Conservation (phyloP, 1,140 invertebrate genomes). For the Muscidifurax raptorellus region DNA sequence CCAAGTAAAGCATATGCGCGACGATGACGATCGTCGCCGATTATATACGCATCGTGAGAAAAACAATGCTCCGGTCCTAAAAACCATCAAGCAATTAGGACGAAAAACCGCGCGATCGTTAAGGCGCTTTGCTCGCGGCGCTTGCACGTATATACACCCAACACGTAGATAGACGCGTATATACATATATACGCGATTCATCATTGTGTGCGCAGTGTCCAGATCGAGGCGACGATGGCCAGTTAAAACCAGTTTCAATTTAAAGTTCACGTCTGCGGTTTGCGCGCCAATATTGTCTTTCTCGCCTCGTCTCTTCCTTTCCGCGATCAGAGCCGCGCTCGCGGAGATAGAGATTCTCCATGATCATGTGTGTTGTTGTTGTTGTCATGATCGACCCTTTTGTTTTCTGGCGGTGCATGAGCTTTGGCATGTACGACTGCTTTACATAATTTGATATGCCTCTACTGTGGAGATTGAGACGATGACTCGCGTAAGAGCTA, state of each 20-base stretch:
- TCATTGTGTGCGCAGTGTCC: not conserved
- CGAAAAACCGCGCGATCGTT: conserved; percentile 30
- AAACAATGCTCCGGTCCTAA: conserved; percentile 33
- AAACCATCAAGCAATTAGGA: conserved; percentile 58
- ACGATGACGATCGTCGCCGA: too few species aligned
- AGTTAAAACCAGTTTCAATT: conserved; percentile 71
- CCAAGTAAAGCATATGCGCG: too few species aligned
- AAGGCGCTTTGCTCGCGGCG: not conserved
- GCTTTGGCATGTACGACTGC: too few species aligned
- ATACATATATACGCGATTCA: not conserved
- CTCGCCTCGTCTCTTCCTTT: conserved; percentile 6
- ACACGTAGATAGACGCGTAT: not conserved
- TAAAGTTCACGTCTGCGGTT: conserved; percentile 41
- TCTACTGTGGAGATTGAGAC: too few species aligned
- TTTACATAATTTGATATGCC: too few species aligned
- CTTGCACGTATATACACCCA: not conserved
- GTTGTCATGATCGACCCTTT: not conserved
- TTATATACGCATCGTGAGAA: conserved; percentile 46
- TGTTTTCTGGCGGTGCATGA: too few species aligned
- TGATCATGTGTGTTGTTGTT: not conserved
- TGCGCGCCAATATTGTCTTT: conserved; percentile 42
- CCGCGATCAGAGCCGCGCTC: not conserved
- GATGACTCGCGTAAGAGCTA: too few species aligned
- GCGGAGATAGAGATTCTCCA: not conserved
- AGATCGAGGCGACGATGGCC: conserved; percentile 59